A percentile compares a stretch with the other conserved stretches of the same genome.
phyloP scores from a whole-genome alignment of 2,113 vertebrate genomes.

The Tricholaema leucomelas region DNA sequence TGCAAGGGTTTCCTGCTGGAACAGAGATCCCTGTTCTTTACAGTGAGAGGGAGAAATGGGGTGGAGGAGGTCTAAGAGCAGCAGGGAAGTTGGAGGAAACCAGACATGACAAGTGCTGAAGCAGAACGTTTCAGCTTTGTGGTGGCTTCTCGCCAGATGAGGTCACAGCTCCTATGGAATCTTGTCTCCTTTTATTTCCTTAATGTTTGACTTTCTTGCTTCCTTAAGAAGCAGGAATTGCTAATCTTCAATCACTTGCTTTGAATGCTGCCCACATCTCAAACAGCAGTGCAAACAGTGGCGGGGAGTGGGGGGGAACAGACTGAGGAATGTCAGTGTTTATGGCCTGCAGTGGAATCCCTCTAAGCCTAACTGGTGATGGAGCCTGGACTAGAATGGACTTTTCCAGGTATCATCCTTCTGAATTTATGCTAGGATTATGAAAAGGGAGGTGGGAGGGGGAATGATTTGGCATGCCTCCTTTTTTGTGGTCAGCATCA shows the following conservation, averaged over 20 bases:
- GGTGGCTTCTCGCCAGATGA: slow-evolving; percentile 17
- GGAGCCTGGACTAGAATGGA: not conserved
- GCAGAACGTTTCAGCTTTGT: slow-evolving; percentile 17
- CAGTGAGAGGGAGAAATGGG: not conserved
- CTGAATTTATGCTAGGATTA: not conserved
- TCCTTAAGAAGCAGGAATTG: slow-evolving; percentile 1
- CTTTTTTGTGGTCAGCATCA: not conserved
- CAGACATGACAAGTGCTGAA: slow-evolving; percentile 39
- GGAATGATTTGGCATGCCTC: not conserved
- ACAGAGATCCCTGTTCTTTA: not conserved
- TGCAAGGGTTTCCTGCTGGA: not conserved
- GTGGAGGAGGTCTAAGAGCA: not conserved
- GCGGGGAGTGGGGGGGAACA: not conserved
- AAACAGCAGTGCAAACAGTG: not conserved
- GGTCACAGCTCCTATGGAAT: slow-evolving; percentile 44
- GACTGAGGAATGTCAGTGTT: not conserved
- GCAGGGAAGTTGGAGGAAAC: slow-evolving; percentile 1
- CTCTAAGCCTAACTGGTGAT: not conserved
- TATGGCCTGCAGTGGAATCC: not conserved
- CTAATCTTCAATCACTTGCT: not conserved
- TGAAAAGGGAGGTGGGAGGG: not conserved
- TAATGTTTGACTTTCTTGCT: slow-evolving; percentile 6
- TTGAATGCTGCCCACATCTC: not conserved
- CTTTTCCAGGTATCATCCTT: not conserved
- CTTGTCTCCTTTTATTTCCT: slow-evolving; percentile 45